phyloP scores from a whole-genome alignment of 2,888 invertebrate genomes.

The Vannuccia rotundouncinata region DNA sequence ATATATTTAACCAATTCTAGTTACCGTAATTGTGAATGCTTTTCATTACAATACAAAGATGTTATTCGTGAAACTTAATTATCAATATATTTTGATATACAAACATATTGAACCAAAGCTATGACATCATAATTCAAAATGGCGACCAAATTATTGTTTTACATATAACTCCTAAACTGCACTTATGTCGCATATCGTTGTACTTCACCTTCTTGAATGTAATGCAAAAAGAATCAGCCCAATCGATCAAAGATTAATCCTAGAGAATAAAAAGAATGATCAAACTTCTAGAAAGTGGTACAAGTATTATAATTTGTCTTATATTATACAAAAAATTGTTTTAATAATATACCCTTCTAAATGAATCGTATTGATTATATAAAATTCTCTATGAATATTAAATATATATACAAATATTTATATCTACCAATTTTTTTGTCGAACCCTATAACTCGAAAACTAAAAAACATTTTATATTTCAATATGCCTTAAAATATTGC shows the following conservation, averaged over 20 bases:
- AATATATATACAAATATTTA: too few relatives aligned
- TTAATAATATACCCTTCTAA: too few relatives aligned
- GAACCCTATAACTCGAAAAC: too few relatives aligned
- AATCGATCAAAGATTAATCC: neutral
- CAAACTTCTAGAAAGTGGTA: neutral
- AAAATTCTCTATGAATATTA: too few relatives aligned
- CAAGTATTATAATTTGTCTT: neutral
- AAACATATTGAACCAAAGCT: conserved; percentile 14
- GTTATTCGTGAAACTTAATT: too few relatives aligned
- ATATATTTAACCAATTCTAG: neutral
- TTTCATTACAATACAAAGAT: neutral
- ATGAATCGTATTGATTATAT: too few relatives aligned
- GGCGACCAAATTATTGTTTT: neutral
- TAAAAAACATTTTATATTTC: too few relatives aligned
- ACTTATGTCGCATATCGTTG: neutral
- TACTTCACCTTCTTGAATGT: conserved; percentile 5
- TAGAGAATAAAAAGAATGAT: neutral
- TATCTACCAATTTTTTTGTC: too few relatives aligned
- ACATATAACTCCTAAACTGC: neutral
- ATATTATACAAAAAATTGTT: too few relatives aligned
- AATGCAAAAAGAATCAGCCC: neutral
- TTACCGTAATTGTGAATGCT: neutral
- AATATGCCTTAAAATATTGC: too few relatives aligned
- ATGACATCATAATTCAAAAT: conserved; percentile 1
- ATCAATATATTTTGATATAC: neutral